Evolutionary conservation across 2,113 vertebrate genomes (phyloP), one percentile per base, ranked within the genome.

Genomic region (Dicerorhinus sumatrensis): DNA sequence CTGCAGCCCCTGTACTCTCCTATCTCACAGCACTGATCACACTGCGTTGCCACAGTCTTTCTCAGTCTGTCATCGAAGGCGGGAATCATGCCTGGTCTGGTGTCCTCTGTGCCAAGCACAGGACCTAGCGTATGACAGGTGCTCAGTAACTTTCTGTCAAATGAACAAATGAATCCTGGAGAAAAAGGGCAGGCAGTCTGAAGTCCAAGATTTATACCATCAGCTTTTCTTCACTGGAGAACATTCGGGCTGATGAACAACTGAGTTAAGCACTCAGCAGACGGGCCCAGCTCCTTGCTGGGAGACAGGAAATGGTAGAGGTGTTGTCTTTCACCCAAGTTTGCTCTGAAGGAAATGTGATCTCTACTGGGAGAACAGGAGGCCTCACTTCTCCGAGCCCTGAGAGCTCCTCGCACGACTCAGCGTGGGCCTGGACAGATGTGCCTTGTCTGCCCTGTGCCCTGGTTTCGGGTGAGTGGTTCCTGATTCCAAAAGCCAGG

Each of bases 391-490:
- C 62, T 89, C 70, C 48, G 70, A 75, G 65, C 51, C 83, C 36
- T 20, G 33, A 93, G 1, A 77, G 63, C 81, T 72, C 81, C 84
- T 76, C 76, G 12, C 29, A 33, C 0, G 8, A 48, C 94, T 39
- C 83, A 8, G 36, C 29, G 10, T 1, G 1, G 88, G 63, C 39
- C 84, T 5, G 39, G 98, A 94, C 98, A 99, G 98, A 99, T 99
- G 99, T 98, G 98, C 84, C 69, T 92, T 65, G 98, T 98, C 98
- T 97, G 84, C 94, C 94, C 58, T 36, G 58, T 62, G 89, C 96
- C 96, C 51, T 69, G 75, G 99, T 99, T 99, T 98, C 90, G 96
- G 98, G 97, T 99, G 99, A 99, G 84, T 63, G 79, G 90, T 86
- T 98, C 96, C 54, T 73, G 96, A 98, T 97, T 95, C 96, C 91